A percentile compares a stretch with the other conserved stretches of the same genome.
Conservation (phyloP, 53 echinoderm and acorn worm genomes). For the Paracentrotus lividus region DNA sequence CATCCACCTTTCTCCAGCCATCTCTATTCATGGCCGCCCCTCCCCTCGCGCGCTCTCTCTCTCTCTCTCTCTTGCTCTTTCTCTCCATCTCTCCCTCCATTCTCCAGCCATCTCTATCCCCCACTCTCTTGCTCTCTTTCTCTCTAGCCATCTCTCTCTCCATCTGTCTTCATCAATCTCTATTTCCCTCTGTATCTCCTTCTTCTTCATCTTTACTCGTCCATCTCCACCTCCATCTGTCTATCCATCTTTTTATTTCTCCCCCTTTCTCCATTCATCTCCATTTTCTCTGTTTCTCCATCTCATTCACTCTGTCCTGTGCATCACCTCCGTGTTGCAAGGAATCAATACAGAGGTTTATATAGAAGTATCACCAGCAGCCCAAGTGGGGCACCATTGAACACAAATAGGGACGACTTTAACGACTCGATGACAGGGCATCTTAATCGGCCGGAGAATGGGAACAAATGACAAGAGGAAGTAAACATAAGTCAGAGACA, state of each 20-base stretch:
- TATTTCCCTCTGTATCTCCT: background rate
- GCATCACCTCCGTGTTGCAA: background rate
- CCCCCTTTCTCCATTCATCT: background rate
- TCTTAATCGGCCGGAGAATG: slow-evolving; percentile 14
- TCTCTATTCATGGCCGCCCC: background rate
- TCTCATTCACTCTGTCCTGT: background rate
- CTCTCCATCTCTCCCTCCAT: background rate
- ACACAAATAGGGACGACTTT: slow-evolving; percentile 8
- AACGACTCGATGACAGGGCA: slow-evolving; percentile 23
- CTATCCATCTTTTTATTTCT: background rate
- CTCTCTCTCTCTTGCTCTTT: background rate
- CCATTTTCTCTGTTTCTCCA: background rate
- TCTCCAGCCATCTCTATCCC: background rate
- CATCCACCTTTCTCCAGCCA: background rate
- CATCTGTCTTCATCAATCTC: background rate
- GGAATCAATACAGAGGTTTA: slow-evolving; percentile 12
- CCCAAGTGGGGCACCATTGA: background rate
- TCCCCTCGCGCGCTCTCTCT: background rate
- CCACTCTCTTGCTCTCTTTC: background rate
- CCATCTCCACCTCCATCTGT: background rate
- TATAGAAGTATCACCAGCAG: slow-evolving; percentile 1
- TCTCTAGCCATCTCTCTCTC: background rate
- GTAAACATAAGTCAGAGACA: background rate
- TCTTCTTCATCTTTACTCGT: background rate
- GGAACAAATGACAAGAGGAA: background rate